Evolutionary conservation across 30 jellyfish, hydroid and myxozoan species (phyloP).

Genomic region (Hydractinia echinata): DNA sequence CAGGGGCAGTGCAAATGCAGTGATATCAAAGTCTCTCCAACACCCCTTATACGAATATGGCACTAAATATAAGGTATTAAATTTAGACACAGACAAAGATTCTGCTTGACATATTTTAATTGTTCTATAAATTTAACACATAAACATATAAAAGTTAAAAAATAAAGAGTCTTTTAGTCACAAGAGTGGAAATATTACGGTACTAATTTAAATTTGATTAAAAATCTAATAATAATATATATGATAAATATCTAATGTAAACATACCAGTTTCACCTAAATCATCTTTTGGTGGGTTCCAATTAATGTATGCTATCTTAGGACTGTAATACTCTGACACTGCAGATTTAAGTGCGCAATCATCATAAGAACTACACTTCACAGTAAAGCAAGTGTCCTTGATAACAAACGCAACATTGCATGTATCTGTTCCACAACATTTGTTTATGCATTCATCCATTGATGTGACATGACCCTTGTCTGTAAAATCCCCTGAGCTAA

Average conservation of each 20-base stretch:
- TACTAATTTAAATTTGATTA: neutral
- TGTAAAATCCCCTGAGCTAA: slow-evolving; percentile 87
- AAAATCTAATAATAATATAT: too few relatives aligned
- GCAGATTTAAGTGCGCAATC: slow-evolving; percentile 87
- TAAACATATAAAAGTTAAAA: neutral
- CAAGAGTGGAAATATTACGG: neutral
- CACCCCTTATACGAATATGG: slow-evolving; percentile 87
- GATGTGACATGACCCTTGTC: slow-evolving; percentile 78
- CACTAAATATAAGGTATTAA: neutral
- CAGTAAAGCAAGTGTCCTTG: slow-evolving; percentile 87
- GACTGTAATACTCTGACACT: slow-evolving; percentile 69
- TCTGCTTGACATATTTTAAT: neutral
- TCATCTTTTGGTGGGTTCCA: slow-evolving; percentile 97
- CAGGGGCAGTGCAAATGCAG: slow-evolving; percentile 95
- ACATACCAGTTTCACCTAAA: slow-evolving; percentile 62
- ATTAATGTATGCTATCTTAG: slow-evolving; percentile 74
- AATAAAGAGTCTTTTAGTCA: neutral
- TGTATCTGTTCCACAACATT: slow-evolving; percentile 81
- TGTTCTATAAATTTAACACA: neutral
- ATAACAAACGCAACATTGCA: slow-evolving; percentile 97
- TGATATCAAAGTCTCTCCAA: slow-evolving; percentile 95
- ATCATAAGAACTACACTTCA: slow-evolving; percentile 80
- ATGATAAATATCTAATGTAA: neutral
- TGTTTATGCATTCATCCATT: slow-evolving; percentile 74
- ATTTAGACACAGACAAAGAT: neutral